Evolutionary conservation across 2,888 invertebrate genomes (phyloP).

Genomic region (Harmothoe impar): DNA sequence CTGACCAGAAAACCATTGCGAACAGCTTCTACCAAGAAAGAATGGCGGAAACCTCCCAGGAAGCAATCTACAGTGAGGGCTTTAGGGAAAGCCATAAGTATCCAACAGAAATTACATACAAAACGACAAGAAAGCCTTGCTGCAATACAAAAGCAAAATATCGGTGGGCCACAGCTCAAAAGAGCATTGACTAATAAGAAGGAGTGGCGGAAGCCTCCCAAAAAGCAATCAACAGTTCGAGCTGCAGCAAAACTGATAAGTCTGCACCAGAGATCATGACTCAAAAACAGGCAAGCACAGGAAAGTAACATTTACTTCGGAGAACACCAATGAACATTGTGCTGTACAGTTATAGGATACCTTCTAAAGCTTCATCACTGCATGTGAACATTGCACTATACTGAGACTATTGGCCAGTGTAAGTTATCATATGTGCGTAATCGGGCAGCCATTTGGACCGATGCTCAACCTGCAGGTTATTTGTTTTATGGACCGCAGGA

Average conservation of each 20-base stretch:
- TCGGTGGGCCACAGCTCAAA: neutral
- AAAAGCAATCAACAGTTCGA: neutral
- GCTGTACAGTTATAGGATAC: no score
- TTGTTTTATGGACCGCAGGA: no score
- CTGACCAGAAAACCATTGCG: neutral
- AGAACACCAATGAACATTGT: no score
- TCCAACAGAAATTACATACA: neutral
- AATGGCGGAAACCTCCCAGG: slow-evolving; percentile 2
- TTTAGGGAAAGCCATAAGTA: neutral
- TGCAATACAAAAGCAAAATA: neutral
- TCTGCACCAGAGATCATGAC: no score
- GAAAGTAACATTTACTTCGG: no score
- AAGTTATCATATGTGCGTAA: no score
- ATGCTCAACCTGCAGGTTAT: no score
- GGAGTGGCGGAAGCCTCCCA: neutral
- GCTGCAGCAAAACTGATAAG: neutral
- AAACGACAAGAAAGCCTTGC: neutral
- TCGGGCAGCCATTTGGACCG: no score
- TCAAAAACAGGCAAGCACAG: no score
- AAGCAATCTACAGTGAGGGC: neutral
- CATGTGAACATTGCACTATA: no score
- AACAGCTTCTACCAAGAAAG: neutral
- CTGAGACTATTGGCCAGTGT: no score
- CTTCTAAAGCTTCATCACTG: no score
- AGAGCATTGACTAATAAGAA: neutral